Conservation (phyloP, 1,140 invertebrate species). For the Diplogasteroides magnus region DNA sequence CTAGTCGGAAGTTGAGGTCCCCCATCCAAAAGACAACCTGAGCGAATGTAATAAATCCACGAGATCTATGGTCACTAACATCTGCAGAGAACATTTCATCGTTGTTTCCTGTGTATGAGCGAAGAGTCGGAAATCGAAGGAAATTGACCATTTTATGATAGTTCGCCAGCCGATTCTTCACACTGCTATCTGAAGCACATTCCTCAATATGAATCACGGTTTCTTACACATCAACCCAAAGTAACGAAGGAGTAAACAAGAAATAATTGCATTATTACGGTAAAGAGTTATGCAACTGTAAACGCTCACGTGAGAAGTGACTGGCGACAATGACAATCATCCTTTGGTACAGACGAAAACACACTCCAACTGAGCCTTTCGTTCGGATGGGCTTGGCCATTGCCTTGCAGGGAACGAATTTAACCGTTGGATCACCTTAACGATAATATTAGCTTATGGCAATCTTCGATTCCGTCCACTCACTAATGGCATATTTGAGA, state of each 20-base stretch:
- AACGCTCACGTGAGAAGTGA: conserved; percentile 25
- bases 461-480: too few species aligned
- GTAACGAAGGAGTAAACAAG: too few species aligned
- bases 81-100: conserved; percentile 23
- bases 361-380: conserved; percentile 27
- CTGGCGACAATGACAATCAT: conserved; percentile 26
- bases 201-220: too few species aligned
- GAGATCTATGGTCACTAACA: conserved; percentile 8
- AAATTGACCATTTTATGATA: conserved; percentile 12
- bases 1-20: conserved; percentile 27
- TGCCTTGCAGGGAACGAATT: conserved; percentile 11
- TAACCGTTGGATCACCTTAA: conserved; percentile 8
- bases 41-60: neutral
- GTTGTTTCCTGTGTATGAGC: conserved; percentile 3
- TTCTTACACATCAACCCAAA: too few species aligned
- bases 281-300: neutral
- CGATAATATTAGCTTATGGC: conserved; percentile 1
- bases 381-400: conserved; percentile 24
- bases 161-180: conserved; percentile 13
- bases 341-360: conserved; percentile 23
- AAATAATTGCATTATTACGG: neutral
- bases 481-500: conserved; percentile 19
- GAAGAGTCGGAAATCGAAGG: conserved; percentile 14
- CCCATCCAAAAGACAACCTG: conserved; percentile 24
- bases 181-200: conserved; percentile 11